Conservation (phyloP, 2,113 vertebrate species). For the Brachyhypopomus occidentalis region DNA sequence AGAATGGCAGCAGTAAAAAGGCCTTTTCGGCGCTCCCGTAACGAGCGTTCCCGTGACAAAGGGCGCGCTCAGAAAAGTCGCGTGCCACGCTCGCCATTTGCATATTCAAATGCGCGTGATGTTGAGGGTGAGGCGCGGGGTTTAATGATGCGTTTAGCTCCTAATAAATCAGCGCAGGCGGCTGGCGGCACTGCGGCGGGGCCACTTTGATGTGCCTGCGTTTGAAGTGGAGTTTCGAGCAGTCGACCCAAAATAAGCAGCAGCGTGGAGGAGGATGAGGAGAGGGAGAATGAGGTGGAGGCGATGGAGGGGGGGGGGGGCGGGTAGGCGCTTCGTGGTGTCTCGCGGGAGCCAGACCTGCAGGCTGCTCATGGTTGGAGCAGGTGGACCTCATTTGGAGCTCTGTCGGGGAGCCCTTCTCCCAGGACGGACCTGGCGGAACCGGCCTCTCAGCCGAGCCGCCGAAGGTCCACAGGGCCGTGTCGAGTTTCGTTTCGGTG, state of each 20-base stretch:
- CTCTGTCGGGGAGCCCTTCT: constrained; percentile 8
- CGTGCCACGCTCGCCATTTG: constrained; percentile 63
- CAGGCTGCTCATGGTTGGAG: constrained; percentile 23
- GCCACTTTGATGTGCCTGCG: constrained; percentile 52
- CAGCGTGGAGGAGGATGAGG: constrained; percentile 21
- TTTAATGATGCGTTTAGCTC: constrained; percentile 77
- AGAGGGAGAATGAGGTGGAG: background rate
- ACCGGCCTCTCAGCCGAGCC: background rate
- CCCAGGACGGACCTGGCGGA: background rate
- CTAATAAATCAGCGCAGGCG: constrained; percentile 77
- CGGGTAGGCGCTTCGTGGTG: background rate
- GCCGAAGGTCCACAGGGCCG: background rate
- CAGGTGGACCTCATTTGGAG: constrained; percentile 37
- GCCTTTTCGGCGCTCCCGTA: constrained; percentile 24
- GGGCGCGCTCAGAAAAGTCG: constrained; percentile 50
- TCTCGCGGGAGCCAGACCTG: constrained; percentile 17
- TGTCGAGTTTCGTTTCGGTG: background rate
- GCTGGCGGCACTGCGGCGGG: constrained; percentile 59
- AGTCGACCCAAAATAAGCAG: constrained; percentile 38
- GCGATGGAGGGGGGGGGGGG: background rate
- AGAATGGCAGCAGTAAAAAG: constrained; percentile 59
- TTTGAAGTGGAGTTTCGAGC: constrained; percentile 51
- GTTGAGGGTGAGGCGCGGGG: constrained; percentile 75
- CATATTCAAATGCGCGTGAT: constrained; percentile 74
- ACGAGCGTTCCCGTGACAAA: constrained; percentile 56